Evolutionary conservation across 2,797 vertebrate genomes (phyloP).

Genomic region (Crocidura indochinensis): DNA sequence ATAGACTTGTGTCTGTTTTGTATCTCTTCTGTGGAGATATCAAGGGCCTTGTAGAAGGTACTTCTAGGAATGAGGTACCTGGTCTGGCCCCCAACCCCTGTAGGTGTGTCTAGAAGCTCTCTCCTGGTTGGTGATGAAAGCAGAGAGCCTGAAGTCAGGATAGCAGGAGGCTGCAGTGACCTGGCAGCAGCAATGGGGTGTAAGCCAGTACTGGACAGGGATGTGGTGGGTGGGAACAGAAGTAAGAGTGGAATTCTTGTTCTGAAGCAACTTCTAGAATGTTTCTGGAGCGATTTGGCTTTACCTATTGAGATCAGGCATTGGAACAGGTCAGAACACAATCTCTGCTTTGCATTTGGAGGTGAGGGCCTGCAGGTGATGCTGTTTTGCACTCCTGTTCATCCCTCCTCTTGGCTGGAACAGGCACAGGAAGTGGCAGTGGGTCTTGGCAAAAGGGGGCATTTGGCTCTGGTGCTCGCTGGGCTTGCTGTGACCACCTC

Average conservation of each 20-base stretch:
- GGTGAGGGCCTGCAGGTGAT: neutral
- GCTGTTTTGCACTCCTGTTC: neutral
- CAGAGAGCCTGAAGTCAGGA: neutral
- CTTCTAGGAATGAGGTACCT: neutral
- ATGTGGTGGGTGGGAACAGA: neutral
- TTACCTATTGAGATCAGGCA: neutral
- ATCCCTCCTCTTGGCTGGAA: neutral
- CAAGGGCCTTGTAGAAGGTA: neutral
- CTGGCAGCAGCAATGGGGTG: neutral
- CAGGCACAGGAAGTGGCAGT: neutral
- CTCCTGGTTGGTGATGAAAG: neutral
- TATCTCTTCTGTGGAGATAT: neutral
- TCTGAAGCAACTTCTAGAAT: neutral
- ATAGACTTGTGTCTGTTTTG: no score
- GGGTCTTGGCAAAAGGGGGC: neutral
- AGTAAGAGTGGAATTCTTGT: neutral
- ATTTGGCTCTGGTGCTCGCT: neutral
- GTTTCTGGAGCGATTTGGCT: neutral
- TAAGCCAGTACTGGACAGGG: neutral
- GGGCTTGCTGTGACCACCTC: neutral
- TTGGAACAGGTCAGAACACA: neutral
- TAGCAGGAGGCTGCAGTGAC: neutral
- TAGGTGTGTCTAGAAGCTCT: neutral
- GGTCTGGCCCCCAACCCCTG: neutral
- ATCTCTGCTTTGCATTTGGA: slow-evolving; percentile 6